Evolutionary conservation across 2,888 invertebrate genomes (phyloP).

Genomic region (Lasioglossum malachurum): DNA sequence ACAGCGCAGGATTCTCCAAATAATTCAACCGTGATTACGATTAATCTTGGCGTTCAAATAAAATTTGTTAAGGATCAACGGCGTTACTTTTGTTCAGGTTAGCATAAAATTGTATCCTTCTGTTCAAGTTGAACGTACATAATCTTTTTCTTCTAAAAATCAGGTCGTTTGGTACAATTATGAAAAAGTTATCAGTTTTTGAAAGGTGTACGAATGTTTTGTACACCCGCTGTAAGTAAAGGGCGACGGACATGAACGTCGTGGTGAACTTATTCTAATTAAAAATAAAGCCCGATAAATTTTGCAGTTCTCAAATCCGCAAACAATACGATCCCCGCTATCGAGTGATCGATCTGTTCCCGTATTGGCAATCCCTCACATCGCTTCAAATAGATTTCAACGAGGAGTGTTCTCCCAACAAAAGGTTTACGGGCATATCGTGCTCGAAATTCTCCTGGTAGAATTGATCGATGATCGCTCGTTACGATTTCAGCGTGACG

Average conservation of each 20-base stretch:
- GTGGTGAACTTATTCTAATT: background rate
- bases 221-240: no score
- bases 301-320: slow-evolving; percentile 4
- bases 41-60: no score
- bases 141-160: background rate
- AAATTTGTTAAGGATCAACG: no score
- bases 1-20: background rate
- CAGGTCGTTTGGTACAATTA: no score
- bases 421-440: slow-evolving; percentile 26
- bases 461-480: slow-evolving; percentile 41
- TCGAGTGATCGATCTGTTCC: slow-evolving; percentile 24
- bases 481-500: slow-evolving; percentile 22
- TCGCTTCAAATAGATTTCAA: slow-evolving; percentile 27
- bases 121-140: background rate
- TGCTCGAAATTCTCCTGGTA: slow-evolving; percentile 34
- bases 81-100: no score
- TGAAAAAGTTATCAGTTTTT: no score
- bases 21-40: background rate
- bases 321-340: background rate
- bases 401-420: slow-evolving; percentile 21
- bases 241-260: background rate
- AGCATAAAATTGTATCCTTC: no score
- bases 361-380: slow-evolving; percentile 16
- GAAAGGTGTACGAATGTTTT: no score
- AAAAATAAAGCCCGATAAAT: background rate